phyloP scores from a whole-genome alignment of 2,888 invertebrate species.

The Siphonodentalium dalli region DNA sequence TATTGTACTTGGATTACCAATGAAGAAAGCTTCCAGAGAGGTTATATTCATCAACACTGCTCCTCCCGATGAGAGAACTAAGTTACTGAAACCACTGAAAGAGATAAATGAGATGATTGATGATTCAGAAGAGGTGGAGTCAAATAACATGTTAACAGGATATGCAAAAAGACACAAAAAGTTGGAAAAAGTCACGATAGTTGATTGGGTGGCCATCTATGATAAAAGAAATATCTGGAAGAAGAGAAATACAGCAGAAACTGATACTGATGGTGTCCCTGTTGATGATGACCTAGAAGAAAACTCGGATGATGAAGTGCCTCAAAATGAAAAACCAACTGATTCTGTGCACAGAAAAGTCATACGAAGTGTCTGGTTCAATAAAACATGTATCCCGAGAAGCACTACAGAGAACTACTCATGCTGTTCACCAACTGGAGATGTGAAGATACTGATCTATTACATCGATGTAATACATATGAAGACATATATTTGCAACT shows the following conservation, averaged over 20 bases:
- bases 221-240: constrained; percentile 1
- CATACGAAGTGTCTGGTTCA: constrained; percentile 19
- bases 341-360: constrained; percentile 9
- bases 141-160: constrained; percentile 9
- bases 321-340: constrained; percentile 3
- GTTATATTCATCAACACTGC: constrained; percentile 31
- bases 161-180: constrained; percentile 20
- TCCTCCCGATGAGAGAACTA: constrained; percentile 25
- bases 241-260: constrained; percentile 2
- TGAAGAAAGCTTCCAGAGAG: constrained; percentile 23
- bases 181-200: constrained; percentile 15
- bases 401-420: constrained; percentile 17
- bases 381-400: constrained; percentile 15
- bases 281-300: constrained; percentile 5
- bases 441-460: constrained; percentile 9
- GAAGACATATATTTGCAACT: constrained; percentile 6
- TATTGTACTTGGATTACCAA: constrained; percentile 23
- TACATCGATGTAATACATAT: background rate
- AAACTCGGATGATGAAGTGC: constrained; percentile 1
- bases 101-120: constrained; percentile 16
- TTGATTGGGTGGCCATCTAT: constrained; percentile 17
- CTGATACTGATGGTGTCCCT: background rate
- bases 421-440: constrained; percentile 17
- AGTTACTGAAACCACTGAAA: constrained; percentile 17
- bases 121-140: constrained; percentile 28